Conservation (phyloP, 64 coral and sea anemone genomes). For the Stichodactyla mertensii region DNA sequence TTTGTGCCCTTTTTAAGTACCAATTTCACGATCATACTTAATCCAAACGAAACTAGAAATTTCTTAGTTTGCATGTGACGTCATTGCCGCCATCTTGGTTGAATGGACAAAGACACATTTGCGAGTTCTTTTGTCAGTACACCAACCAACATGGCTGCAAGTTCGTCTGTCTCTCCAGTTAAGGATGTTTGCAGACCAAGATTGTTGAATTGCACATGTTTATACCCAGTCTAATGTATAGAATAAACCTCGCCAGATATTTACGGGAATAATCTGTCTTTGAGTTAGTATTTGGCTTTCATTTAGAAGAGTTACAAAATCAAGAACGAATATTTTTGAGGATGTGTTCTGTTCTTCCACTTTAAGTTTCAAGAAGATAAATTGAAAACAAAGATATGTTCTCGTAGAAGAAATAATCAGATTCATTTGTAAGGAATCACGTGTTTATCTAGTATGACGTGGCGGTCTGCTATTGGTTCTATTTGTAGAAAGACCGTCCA, state of each 20-base stretch:
- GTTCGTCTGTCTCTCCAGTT: background rate
- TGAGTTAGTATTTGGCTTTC: background rate
- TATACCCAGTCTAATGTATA: background rate
- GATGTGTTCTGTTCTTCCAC: background rate
- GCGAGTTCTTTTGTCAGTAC: background rate
- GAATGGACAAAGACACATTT: background rate
- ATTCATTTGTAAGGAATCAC: constrained; percentile 5
- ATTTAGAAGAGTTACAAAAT: background rate
- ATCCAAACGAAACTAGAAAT: background rate
- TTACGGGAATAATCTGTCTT: too few relatives aligned
- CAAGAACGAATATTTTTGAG: background rate
- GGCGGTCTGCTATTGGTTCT: background rate
- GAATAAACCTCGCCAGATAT: background rate
- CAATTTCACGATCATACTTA: too few relatives aligned
- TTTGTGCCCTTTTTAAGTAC: too few relatives aligned
- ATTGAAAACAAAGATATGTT: background rate
- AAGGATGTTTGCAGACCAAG: too few relatives aligned
- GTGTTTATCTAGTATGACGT: background rate
- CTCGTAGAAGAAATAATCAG: background rate
- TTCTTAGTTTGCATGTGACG: background rate
- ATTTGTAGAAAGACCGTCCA: background rate
- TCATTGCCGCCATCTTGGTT: background rate
- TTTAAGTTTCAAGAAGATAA: background rate
- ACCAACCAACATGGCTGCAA: background rate
- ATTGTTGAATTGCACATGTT: background rate